Evolutionary conservation across 2,888 invertebrate species (phyloP).

Genomic region (Parnassius mnemosyne): DNA sequence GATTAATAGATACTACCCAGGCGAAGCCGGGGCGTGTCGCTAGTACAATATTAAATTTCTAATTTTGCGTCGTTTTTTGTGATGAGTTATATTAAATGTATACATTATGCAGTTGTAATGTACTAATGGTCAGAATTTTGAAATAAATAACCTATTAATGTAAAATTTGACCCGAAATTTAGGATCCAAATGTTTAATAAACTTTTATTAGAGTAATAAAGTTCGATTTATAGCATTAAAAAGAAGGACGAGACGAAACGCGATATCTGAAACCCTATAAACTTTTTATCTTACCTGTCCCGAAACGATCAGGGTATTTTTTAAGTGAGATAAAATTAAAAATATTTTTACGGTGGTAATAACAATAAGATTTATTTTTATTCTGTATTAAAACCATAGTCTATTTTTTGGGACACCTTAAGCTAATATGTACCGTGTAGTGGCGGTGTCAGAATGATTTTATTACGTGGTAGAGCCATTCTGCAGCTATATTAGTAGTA

Average conservation of each 20-base stretch:
- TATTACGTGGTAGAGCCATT: no score
- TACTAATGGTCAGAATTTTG: neutral
- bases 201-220: constrained; percentile 17
- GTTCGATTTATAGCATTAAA: constrained; percentile 4
- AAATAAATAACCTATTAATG: neutral
- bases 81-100: no score
- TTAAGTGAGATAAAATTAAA: neutral
- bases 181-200: constrained; percentile 10
- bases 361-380: neutral
- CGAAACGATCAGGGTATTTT: neutral
- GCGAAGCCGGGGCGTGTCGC: no score
- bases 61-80: no score
- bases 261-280: constrained; percentile 10
- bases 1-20: no score
- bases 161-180: constrained; percentile 1
- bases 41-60: no score
- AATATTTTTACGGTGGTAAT: constrained; percentile 17
- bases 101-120: neutral
- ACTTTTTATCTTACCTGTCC: neutral
- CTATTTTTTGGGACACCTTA: no score
- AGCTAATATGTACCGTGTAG: no score
- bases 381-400: neutral
- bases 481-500: no score
- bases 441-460: no score
- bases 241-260: neutral